Percentiles rank a stretch among this genome's conserved stretches.
Conservation (phyloP, 2,888 invertebrate species). For the Mythimna lalbum region DNA sequence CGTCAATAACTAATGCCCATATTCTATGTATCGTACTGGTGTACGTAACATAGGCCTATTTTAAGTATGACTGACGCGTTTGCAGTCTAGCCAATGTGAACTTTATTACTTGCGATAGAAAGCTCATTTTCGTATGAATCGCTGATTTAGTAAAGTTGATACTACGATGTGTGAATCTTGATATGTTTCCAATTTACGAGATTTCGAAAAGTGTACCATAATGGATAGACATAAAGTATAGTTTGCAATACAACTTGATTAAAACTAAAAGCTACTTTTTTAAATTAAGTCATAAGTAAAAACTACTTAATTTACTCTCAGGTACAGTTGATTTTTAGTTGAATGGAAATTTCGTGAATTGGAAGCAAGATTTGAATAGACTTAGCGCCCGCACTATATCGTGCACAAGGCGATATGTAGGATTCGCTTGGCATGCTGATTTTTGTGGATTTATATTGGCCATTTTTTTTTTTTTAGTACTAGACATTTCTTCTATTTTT, state of each 20-base stretch:
- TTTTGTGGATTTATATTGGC: constrained; percentile 2
- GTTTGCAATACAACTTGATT: background rate
- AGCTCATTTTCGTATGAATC: background rate
- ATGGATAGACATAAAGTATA: background rate
- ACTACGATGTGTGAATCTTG: background rate
- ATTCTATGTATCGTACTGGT: background rate
- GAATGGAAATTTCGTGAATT: constrained; percentile 20
- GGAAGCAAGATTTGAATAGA: constrained; percentile 22
- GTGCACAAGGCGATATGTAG: constrained; percentile 25
- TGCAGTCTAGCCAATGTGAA: background rate
- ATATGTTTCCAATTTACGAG: constrained; percentile 25
- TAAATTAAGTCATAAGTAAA: background rate
- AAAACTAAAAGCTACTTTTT: background rate
- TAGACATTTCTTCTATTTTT: background rate
- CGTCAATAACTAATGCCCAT: background rate
- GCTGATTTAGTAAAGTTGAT: background rate
- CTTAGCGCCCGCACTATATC: constrained; percentile 31
- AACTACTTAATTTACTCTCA: background rate
- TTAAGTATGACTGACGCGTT: background rate
- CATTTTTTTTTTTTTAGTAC: background rate
- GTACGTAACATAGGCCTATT: background rate
- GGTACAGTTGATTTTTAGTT: background rate
- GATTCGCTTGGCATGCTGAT: constrained; percentile 25
- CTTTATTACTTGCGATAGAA: background rate
- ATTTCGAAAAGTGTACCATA: constrained; percentile 7